Evolutionary conservation across 2,888 invertebrate genomes (phyloP).

Genomic region (Mythimna ferrago): DNA sequence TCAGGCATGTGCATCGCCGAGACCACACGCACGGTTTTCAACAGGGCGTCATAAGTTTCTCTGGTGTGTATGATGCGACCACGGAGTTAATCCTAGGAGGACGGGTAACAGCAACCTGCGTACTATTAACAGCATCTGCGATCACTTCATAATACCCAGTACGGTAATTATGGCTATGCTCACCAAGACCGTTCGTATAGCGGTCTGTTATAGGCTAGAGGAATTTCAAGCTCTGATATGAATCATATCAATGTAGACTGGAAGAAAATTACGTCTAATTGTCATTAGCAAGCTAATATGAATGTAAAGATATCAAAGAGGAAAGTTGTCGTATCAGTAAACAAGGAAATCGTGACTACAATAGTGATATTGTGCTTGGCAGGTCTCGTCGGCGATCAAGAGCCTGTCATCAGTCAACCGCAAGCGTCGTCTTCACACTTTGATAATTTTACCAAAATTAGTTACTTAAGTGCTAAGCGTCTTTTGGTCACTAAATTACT

Average conservation of each 20-base stretch:
- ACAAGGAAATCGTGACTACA: conserved; percentile 43
- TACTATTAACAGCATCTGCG: conserved; percentile 43
- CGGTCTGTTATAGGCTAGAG: conserved; percentile 35
- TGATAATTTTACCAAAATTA: conserved; percentile 79
- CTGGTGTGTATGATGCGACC: conserved; percentile 15
- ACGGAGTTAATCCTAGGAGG: conserved; percentile 44
- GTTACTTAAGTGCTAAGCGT: conserved; percentile 79
- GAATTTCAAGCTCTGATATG: conserved; percentile 32
- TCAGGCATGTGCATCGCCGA: conserved; percentile 20
- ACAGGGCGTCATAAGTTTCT: conserved; percentile 37
- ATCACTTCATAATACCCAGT: conserved; percentile 44
- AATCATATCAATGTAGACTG: conserved; percentile 22
- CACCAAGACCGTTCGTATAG: conserved; percentile 43
- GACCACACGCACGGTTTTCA: conserved; percentile 59
- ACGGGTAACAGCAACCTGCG: conserved; percentile 39
- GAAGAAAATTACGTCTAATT: conserved; percentile 16
- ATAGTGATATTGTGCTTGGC: conserved; percentile 26
- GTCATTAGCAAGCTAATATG: neutral
- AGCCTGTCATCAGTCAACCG: conserved; percentile 80
- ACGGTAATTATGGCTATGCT: conserved; percentile 50
- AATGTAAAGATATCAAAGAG: conserved; percentile 12
- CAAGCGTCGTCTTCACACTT: conserved; percentile 78
- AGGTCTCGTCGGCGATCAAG: conserved; percentile 55
- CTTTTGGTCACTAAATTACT: conserved; percentile 83
- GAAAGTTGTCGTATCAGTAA: conserved; percentile 39